A percentile compares a stretch with the other conserved stretches of the same genome.
These are phyloP conservation scores for Tragelaphus buxtoni DNA, from an alignment of 2,113 vertebrate species.

Conservation along the genomic window DNA sequence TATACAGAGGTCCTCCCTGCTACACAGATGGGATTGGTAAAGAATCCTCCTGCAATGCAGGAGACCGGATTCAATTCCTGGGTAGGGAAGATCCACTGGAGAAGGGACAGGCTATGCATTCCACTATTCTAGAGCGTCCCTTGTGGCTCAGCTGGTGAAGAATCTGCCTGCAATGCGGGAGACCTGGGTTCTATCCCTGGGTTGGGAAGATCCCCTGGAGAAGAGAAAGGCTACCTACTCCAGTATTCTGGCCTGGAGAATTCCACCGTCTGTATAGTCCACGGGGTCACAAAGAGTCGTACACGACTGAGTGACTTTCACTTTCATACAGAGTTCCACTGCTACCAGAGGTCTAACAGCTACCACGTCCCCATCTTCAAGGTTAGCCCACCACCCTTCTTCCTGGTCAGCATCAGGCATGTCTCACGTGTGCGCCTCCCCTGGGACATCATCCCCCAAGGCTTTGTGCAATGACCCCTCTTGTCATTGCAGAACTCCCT, in stretches of 20 bases:
- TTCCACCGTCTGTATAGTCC: background rate
- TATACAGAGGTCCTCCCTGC: background rate
- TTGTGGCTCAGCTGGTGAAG: background rate
- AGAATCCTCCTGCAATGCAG: background rate
- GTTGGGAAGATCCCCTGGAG: background rate
- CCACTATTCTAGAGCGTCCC: background rate
- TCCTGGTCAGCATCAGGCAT: background rate
- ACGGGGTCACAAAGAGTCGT: rapidly evolving
- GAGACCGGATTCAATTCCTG: background rate
- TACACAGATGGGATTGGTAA: background rate
- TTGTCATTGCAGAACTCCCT: background rate
- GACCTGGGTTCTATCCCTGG: background rate
- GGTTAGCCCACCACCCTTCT: background rate
- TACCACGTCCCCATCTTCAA: background rate
- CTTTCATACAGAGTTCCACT: background rate
- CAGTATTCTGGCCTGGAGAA: background rate
- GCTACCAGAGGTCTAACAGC: background rate
- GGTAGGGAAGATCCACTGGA: background rate
- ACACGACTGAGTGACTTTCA: background rate
- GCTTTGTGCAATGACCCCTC: background rate
- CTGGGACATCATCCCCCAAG: background rate
- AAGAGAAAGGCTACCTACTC: background rate
- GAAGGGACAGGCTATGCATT: background rate
- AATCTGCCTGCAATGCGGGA: background rate
- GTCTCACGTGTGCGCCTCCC: background rate